Percentiles rank a stretch among this genome's conserved stretches.
These are phyloP conservation scores for Pterophyllum scalare DNA, from an alignment of 2,113 vertebrate species.

Conservation along the genomic window DNA sequence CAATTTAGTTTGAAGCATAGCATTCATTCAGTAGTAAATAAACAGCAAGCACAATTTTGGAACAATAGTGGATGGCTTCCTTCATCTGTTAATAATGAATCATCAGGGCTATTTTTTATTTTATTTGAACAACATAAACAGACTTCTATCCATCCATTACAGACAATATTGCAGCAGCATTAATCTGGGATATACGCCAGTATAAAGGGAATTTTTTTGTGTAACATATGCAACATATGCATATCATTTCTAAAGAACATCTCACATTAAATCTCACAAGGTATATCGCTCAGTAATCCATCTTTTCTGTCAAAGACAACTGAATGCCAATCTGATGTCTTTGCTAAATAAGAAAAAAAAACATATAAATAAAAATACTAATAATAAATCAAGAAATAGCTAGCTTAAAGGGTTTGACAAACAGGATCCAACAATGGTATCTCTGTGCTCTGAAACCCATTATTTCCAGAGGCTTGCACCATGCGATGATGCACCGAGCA, in stretches of 20 bases:
- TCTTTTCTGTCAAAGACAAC: background rate
- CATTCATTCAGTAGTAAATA: conserved; percentile 32
- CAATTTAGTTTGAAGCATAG: conserved; percentile 38
- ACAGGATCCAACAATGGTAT: background rate
- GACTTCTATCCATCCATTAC: background rate
- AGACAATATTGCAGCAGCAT: conserved; percentile 4
- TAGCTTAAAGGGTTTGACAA: background rate
- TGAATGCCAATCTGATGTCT: background rate
- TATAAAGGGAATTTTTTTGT: background rate
- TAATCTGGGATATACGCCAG: background rate
- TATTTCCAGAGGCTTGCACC: conserved; percentile 8
- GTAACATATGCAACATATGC: background rate
- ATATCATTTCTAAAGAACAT: too few species aligned
- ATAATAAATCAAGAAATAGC: background rate
- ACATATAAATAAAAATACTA: background rate
- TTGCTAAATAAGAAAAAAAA: background rate
- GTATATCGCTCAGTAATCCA: background rate
- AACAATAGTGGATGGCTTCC: conserved; percentile 16
- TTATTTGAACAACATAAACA: conserved; percentile 32
- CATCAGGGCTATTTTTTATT: background rate
- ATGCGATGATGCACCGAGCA: background rate
- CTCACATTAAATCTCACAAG: background rate
- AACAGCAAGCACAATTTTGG: conserved; percentile 13
- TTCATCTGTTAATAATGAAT: conserved; percentile 24
- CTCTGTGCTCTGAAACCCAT: background rate